A percentile compares a stretch with the other conserved stretches of the same genome.
phyloP scores from a whole-genome alignment of 1,140 invertebrate genomes.

The Platorchestia sp. region DNA sequence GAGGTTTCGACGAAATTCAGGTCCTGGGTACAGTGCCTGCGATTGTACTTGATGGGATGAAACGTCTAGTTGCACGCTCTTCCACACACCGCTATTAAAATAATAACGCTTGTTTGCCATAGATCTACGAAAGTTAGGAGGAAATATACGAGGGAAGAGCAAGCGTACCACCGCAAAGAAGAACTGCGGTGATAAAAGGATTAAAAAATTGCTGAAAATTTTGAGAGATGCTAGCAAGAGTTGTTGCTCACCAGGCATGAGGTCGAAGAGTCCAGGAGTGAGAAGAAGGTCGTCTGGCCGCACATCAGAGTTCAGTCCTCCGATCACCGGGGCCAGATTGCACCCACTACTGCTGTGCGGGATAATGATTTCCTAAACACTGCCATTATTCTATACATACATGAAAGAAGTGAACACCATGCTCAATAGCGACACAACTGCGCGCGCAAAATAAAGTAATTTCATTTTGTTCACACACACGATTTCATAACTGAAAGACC shows the following conservation, averaged over 20 bases:
- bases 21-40: not conserved
- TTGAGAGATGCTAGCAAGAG: not conserved
- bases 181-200: not conserved
- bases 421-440: not conserved
- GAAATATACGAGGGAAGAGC: not conserved
- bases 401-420: not conserved
- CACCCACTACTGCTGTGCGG: not conserved
- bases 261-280: not conserved
- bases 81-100: not conserved
- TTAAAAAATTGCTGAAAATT: not conserved
- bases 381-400: not conserved
- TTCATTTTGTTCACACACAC: not conserved
- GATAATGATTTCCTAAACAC: not conserved
- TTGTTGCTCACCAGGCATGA: not conserved
- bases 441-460: not conserved
- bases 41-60: not conserved
- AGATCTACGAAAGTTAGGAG: not conserved
- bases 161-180: not conserved
- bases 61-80: not conserved
- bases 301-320: not conserved
- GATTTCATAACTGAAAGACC: not conserved
- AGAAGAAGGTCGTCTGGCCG: not conserved
- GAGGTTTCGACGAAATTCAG: not conserved
- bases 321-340: not conserved
- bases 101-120: not conserved